Evolutionary conservation across 1,140 invertebrate genomes (phyloP).

Genomic region (Metopolophium dirhodum): DNA sequence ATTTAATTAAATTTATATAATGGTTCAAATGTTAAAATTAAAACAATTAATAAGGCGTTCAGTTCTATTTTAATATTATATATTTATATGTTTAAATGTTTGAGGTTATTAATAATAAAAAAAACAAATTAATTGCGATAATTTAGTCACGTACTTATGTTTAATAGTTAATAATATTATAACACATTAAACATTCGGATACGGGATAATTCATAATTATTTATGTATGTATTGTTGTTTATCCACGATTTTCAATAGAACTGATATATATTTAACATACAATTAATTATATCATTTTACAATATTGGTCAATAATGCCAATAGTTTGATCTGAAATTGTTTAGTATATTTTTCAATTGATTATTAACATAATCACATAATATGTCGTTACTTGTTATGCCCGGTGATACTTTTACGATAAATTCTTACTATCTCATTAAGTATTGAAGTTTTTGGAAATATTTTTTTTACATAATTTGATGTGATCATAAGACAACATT

Average conservation of each 20-base stretch:
- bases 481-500: too few species aligned
- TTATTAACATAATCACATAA: not conserved
- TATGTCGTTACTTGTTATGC: not conserved
- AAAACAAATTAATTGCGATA: not conserved
- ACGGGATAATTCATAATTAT: not conserved
- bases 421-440: not conserved
- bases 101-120: not conserved
- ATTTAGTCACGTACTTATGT: not conserved
- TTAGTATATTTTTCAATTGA: not conserved
- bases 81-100: not conserved
- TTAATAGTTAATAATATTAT: not conserved
- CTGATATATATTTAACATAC: not conserved
- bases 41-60: not conserved
- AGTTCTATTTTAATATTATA: not conserved
- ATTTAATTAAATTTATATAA: not conserved
- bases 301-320: not conserved
- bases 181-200: not conserved
- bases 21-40: conserved; percentile 20
- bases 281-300: not conserved
- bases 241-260: not conserved
- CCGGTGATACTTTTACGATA: not conserved
- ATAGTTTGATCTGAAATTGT: not conserved
- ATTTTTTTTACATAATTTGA: not conserved
- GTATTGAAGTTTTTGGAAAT: not conserved
- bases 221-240: not conserved